These are phyloP conservation scores for Xiphias gladius DNA, from an alignment of 2,113 vertebrate species.

Conservation along the genomic window DNA sequence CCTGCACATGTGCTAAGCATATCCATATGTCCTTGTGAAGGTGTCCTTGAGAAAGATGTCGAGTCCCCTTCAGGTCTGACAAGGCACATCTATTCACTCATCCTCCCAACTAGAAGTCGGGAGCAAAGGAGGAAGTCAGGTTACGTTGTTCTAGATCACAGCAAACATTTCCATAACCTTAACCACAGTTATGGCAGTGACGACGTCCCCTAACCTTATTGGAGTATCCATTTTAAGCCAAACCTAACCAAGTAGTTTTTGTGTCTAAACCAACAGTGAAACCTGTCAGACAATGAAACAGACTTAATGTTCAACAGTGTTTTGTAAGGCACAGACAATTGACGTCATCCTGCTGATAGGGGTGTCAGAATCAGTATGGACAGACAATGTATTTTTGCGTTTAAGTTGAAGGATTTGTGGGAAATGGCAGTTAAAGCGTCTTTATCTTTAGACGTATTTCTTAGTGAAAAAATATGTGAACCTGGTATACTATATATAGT, in stretches of 20 bases:
- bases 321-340: too few relatives aligned
- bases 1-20: neutral
- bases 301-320: too few relatives aligned
- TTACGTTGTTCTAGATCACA: neutral
- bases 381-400: too few relatives aligned
- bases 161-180: neutral
- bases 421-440: neutral
- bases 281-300: too few relatives aligned
- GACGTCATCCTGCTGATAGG: too few relatives aligned
- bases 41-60: slow-evolving; percentile 7
- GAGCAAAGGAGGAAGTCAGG: neutral
- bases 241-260: too few relatives aligned
- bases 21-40: slow-evolving; percentile 7
- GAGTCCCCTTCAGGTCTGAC: neutral
- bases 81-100: neutral
- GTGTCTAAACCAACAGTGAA: too few relatives aligned
- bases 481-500: too few relatives aligned
- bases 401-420: neutral
- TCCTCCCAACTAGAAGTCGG: too few relatives aligned
- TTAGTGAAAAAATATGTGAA: too few relatives aligned
- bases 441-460: neutral
- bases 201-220: neutral
- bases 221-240: neutral
- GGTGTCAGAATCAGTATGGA: too few relatives aligned
- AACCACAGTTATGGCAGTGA: neutral